Percentiles rank a stretch among this genome's conserved stretches.
These are phyloP conservation scores for Eublepharis macularius DNA, from an alignment of 2,113 vertebrate species.

Conservation along the genomic window DNA sequence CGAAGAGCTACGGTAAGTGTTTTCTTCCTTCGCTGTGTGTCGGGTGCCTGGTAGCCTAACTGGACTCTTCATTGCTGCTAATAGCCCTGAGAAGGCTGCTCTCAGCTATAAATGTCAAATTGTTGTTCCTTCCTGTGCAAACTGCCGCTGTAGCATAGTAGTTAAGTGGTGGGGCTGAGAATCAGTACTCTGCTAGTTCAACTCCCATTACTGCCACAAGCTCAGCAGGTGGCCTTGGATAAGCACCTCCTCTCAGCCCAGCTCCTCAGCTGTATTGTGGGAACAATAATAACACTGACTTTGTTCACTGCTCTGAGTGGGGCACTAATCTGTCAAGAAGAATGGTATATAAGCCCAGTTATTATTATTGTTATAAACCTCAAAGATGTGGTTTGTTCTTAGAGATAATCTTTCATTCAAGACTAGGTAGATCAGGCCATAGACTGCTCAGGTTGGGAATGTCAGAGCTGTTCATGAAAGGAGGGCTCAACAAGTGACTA, in stretches of 20 bases:
- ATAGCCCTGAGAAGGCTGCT: not conserved
- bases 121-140: not conserved
- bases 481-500: not conserved
- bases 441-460: not conserved
- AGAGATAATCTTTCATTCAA: not conserved
- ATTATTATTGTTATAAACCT: no score
- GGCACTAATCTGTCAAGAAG: no score
- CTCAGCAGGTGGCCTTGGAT: no score
- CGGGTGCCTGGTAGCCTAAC: not conserved
- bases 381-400: not conserved
- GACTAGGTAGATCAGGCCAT: not conserved
- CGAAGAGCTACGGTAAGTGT: conserved; percentile 89
- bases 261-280: no score
- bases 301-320: no score
- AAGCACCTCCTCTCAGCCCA: no score
- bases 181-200: no score
- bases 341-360: no score
- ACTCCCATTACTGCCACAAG: no score
- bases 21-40: not conserved
- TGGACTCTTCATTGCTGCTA: not conserved
- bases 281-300: no score
- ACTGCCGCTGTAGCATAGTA: no score
- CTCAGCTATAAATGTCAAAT: not conserved
- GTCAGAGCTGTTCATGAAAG: not conserved
- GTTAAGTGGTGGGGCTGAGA: no score